A percentile compares a stretch with the other conserved stretches of the same genome.
Evolutionary conservation across 2,113 vertebrate genomes (phyloP).

Genomic region (Ammodytes marinus): DNA sequence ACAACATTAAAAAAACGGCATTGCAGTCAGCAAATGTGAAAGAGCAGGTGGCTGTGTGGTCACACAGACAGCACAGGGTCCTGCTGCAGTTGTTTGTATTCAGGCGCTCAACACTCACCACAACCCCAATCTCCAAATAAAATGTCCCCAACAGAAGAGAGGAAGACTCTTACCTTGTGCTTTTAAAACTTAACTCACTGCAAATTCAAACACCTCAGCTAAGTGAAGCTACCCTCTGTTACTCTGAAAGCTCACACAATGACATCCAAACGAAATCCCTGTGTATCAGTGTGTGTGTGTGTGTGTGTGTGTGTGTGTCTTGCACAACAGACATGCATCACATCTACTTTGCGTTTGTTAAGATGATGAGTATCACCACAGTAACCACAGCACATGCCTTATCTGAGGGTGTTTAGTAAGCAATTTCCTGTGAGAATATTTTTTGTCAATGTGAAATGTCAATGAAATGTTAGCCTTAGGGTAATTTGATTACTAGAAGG

Average conservation of each 20-base stretch:
- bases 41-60: neutral
- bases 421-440: slow-evolving; percentile 30
- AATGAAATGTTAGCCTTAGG: neutral
- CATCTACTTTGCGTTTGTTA: slow-evolving; percentile 35
- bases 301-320: slow-evolving; percentile 9
- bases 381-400: slow-evolving; percentile 38
- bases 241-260: neutral
- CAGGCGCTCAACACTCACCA: slow-evolving; percentile 24
- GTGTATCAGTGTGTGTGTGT: neutral
- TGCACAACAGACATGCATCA: slow-evolving; percentile 53
- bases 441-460: slow-evolving; percentile 1
- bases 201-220: neutral
- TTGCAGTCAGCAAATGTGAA: slow-evolving; percentile 11
- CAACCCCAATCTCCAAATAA: neutral
- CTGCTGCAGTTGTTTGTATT: slow-evolving; percentile 11
- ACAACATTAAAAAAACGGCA: neutral
- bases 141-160: neutral
- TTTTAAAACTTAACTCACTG: neutral
- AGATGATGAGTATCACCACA: slow-evolving; percentile 25
- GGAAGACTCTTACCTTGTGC: slow-evolving; percentile 39
- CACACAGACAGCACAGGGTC: neutral
- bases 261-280: slow-evolving; percentile 5
- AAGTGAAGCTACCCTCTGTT: neutral
- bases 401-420: neutral
- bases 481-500: neutral